Evolutionary conservation across 1,140 invertebrate species (phyloP).

Genomic region (Littorina saxatilis): DNA sequence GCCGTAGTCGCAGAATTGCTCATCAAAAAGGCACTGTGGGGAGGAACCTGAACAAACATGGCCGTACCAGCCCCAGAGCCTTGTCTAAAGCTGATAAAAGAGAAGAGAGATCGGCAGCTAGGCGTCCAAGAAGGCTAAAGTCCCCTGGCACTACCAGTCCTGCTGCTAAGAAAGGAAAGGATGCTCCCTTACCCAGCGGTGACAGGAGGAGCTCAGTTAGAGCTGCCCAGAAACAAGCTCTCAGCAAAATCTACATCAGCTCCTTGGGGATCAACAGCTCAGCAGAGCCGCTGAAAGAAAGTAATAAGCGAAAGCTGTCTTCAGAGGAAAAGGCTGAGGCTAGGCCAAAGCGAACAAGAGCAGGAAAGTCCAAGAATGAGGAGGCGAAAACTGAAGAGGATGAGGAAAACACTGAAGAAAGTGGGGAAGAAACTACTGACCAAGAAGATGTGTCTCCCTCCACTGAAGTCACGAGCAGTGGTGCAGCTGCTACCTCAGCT

Average conservation of each 20-base stretch:
- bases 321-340: neutral
- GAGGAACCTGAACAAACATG: neutral
- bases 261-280: constrained; percentile 12
- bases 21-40: neutral
- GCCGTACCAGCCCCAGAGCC: neutral
- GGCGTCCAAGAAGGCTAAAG: neutral
- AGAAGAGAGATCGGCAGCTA: neutral
- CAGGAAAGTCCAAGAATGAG: neutral
- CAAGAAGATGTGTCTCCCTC: neutral
- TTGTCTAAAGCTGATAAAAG: neutral
- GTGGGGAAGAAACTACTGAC: neutral
- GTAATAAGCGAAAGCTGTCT: constrained; percentile 9
- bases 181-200: neutral
- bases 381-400: neutral
- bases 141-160: neutral
- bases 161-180: neutral
- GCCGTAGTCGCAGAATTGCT: neutral
- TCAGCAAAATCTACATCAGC: constrained; percentile 35
- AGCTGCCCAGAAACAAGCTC: constrained; percentile 36
- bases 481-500: neutral
- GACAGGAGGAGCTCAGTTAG: neutral
- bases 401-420: neutral
- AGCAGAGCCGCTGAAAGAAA: constrained; percentile 13
- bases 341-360: neutral
- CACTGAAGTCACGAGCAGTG: neutral